Percentiles rank a stretch among this genome's conserved stretches.
phyloP scores from a whole-genome alignment of 2,113 vertebrate species.

The Pluvialis apricaria region DNA sequence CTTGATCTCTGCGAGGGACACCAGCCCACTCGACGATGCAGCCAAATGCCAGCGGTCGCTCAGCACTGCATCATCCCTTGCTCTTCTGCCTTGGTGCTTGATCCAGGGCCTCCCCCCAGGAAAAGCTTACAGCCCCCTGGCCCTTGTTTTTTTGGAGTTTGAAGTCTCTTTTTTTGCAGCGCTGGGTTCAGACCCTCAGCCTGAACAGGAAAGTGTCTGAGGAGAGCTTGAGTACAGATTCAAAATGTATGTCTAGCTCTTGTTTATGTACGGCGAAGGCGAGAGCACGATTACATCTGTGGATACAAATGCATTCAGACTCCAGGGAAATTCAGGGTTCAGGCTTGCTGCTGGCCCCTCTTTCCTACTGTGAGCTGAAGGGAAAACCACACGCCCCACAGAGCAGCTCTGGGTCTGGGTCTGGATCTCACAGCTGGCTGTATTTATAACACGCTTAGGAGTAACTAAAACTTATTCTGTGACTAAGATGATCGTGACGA shows the following conservation, averaged over 20 bases:
- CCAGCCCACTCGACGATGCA: neutral
- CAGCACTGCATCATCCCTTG: neutral
- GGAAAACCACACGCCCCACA: neutral
- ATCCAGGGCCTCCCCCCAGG: fast-evolving
- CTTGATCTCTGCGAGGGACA: neutral
- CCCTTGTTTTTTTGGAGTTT: neutral
- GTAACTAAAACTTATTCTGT: neutral
- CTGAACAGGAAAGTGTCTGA: neutral
- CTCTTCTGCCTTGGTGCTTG: neutral
- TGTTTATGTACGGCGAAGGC: neutral
- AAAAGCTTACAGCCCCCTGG: neutral
- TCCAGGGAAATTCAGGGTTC: neutral
- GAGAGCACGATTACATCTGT: neutral
- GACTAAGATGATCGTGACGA: neutral
- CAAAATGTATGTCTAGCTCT: neutral
- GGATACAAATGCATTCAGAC: neutral
- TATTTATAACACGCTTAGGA: neutral
- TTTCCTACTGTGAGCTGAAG: neutral
- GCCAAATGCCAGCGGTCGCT: fast-evolving
- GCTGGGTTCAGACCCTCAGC: neutral
- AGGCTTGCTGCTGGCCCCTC: neutral
- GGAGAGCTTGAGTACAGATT: neutral
- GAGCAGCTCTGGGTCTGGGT: neutral
- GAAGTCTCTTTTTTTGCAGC: neutral
- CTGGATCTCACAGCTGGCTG: neutral